Conservation (phyloP, 92 coral and sea anemone genomes). For the Epizoanthus illoricatus region DNA sequence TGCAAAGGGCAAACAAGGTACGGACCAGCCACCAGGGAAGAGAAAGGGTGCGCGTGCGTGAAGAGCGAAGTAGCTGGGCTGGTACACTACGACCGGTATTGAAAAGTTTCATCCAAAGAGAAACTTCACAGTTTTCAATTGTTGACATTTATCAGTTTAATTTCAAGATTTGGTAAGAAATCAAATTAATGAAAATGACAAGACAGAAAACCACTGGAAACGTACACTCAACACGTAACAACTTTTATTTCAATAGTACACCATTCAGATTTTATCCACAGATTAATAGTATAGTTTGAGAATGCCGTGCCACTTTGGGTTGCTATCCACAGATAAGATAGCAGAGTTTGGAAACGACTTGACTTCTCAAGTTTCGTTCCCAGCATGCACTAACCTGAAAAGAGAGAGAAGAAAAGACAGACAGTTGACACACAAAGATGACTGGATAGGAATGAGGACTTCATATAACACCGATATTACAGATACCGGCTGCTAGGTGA, state of each 20-base stretch:
- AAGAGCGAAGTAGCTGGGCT: not conserved
- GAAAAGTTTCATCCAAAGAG: no score
- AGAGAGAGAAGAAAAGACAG: conserved; percentile 19
- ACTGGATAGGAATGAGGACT: not conserved
- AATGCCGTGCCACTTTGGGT: conserved; percentile 25
- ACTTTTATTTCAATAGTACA: conserved; percentile 34
- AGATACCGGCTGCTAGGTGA: not conserved
- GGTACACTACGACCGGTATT: no score
- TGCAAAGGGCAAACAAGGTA: not conserved
- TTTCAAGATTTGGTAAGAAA: not conserved
- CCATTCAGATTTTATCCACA: conserved; percentile 40
- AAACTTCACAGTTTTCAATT: no score
- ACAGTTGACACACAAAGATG: conserved; percentile 3
- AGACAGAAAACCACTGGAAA: conserved; percentile 11
- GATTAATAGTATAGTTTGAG: conserved; percentile 20
- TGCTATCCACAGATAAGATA: conserved; percentile 23
- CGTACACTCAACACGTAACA: conserved; percentile 35
- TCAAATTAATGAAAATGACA: not conserved
- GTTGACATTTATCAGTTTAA: no score
- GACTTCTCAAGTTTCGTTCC: conserved; percentile 45
- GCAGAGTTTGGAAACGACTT: conserved; percentile 39
- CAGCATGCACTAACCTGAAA: conserved; percentile 46
- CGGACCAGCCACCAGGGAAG: no score
- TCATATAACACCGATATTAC: conserved; percentile 4
- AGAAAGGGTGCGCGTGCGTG: not conserved